Conservation (phyloP, 2,888 invertebrate genomes). For the Philereme transversata region DNA sequence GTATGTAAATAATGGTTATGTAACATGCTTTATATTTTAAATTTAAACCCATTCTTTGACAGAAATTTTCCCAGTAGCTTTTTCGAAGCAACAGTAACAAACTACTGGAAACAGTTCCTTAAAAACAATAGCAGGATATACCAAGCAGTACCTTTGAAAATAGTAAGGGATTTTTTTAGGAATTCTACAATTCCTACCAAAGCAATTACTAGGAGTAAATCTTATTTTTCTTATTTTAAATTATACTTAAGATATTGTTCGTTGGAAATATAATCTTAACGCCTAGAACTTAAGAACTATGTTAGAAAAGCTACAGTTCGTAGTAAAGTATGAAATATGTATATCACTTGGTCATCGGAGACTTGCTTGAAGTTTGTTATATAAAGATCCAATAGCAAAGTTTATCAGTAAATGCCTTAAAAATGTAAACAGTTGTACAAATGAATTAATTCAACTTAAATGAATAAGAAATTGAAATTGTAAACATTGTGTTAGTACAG, state of each 20-base stretch:
- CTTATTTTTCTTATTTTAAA: slow-evolving; percentile 13
- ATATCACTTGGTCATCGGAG: slow-evolving; percentile 75
- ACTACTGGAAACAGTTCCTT: no score
- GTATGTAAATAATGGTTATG: slow-evolving; percentile 22
- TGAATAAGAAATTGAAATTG: no score
- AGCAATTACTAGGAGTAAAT: no score
- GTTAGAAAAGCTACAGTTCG: slow-evolving; percentile 60
- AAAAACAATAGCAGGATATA: no score
- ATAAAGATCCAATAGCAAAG: slow-evolving; percentile 11
- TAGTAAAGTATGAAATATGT: slow-evolving; percentile 62
- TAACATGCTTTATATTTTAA: slow-evolving; percentile 27
- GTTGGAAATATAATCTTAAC: slow-evolving; percentile 67
- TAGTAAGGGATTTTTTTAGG: no score
- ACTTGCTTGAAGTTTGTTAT: slow-evolving; percentile 37
- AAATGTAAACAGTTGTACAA: no score
- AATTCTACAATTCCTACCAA: no score
- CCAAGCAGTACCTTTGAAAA: no score
- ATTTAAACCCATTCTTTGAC: neutral
- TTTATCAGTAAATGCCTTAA: slow-evolving; percentile 5
- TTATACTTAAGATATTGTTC: slow-evolving; percentile 55
- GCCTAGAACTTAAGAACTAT: slow-evolving; percentile 57
- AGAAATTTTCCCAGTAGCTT: no score
- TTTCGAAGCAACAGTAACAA: no score
- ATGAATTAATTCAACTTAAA: no score
- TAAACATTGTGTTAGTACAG: no score